Evolutionary conservation across 2,113 vertebrate genomes (phyloP).

Genomic region (Cynopterus brachyotis): DNA sequence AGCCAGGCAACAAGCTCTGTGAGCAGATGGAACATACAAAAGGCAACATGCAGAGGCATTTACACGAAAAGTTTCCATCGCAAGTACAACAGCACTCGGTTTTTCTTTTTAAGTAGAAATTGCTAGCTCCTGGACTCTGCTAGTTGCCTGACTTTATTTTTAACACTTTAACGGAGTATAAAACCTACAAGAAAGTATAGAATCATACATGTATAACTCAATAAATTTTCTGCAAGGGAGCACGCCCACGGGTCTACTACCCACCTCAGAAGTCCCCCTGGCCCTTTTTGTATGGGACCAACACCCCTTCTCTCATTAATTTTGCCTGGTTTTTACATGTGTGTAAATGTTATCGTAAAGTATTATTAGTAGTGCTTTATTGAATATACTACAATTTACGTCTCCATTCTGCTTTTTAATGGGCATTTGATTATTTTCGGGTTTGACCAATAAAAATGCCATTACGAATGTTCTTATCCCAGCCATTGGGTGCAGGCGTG

Average conservation of each 20-base stretch:
- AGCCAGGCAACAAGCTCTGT: neutral
- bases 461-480: neutral
- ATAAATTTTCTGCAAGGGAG: neutral
- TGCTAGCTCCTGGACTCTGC: neutral
- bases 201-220: neutral
- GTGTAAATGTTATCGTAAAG: neutral
- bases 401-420: neutral
- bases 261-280: neutral
- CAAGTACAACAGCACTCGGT: neutral
- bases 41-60: neutral
- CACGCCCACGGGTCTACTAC: neutral
- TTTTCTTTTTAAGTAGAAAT: neutral
- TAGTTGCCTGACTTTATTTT: neutral
- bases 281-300: neutral
- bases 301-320: neutral
- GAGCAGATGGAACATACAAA: neutral
- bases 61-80: rapidly evolving
- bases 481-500: neutral
- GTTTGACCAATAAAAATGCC: neutral
- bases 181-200: neutral
- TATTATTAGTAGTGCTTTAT: neutral
- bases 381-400: neutral
- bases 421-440: neutral
- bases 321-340: neutral
- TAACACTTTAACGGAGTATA: neutral